Base-by-base conservation (phyloP, 2,888 invertebrate species). In the Laothoe populi region DNA sequence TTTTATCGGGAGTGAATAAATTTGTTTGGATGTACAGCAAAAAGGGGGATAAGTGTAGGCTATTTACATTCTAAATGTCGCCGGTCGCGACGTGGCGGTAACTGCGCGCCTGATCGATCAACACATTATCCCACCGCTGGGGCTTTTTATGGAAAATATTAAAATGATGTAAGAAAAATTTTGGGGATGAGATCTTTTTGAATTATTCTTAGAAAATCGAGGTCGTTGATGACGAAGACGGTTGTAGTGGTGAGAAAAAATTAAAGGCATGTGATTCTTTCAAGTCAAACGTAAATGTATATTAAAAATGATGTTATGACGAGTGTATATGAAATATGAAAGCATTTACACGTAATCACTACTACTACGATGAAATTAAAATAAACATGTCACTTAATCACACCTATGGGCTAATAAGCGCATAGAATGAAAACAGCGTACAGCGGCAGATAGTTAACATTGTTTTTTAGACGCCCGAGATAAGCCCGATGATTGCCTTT, bases 21-120 rank as follows among this genome's bases (percentile, higher is more conserved):
- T 89, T 87, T 87, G 87, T 87, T 82, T 84, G 79, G 82, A 78
- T 84, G 80, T 84, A 84, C 83, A 82, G 81, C 79, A 88, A 89
- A 89, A 88, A 88, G 78, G 74, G 80, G 86, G 83, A 82, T 87
- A 88, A 87, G 83, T 84, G 82, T 70, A 71, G 70, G 72, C 78
- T 78, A 89, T 89, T 88, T 88, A 85, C 89, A 89, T 88, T 77
- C 78, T 77, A 82, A 86, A 84, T 80, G 80, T 73, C 79, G 66
- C 23, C 46, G 19, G 46, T 46, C 13, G 40, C 57, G 60, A 48
- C 49, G 40, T 45, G 49, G 16, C 49, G 42, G 42, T 42, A 19
- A 61, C 46, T 49, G 38, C 53, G 31, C 49, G 49, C 23, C 21
- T 53, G 42, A 61, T 61, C 60, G 60, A 61, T 61, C 60, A 42